Percentiles rank a stretch among this genome's conserved stretches.
phyloP scores from a whole-genome alignment of 2,113 vertebrate species.

The Periophthalmus modestus region DNA sequence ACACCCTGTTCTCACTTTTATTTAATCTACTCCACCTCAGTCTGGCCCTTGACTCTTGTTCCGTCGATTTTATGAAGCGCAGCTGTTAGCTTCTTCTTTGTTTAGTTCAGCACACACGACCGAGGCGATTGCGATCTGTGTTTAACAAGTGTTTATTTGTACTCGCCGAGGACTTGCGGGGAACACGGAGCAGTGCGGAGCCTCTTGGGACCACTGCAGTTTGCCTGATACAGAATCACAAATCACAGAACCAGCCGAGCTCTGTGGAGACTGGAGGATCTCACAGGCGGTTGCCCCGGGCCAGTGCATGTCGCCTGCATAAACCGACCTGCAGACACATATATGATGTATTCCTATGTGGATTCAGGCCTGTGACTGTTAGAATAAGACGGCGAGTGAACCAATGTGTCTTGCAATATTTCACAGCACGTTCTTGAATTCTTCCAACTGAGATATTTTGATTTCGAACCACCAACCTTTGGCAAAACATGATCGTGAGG shows the following conservation, averaged over 20 bases:
- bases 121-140: slow-evolving; percentile 37
- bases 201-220: slow-evolving; percentile 43
- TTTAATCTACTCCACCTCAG: slow-evolving; percentile 22
- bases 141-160: slow-evolving; percentile 63
- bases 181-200: slow-evolving; percentile 26
- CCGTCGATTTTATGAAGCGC: slow-evolving; percentile 33
- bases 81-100: slow-evolving; percentile 23
- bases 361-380: neutral
- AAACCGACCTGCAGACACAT: slow-evolving; percentile 20
- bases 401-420: too few relatives aligned
- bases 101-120: slow-evolving; percentile 38
- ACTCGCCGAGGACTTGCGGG: slow-evolving; percentile 35
- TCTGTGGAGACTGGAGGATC: slow-evolving; percentile 29
- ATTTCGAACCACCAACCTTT: too few relatives aligned
- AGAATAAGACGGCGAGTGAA: too few relatives aligned
- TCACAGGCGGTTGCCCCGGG: slow-evolving; percentile 25
- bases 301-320: slow-evolving; percentile 17
- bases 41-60: slow-evolving; percentile 26
- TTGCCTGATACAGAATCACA: slow-evolving; percentile 48
- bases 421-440: too few relatives aligned
- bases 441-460: neutral
- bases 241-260: slow-evolving; percentile 39
- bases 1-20: slow-evolving; percentile 3
- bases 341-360: neutral
- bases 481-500: too few relatives aligned